A percentile compares a stretch with the other conserved stretches of the same genome.
Conservation (phyloP, 2,797 vertebrate genomes). For the Sebastiscus tertius region DNA sequence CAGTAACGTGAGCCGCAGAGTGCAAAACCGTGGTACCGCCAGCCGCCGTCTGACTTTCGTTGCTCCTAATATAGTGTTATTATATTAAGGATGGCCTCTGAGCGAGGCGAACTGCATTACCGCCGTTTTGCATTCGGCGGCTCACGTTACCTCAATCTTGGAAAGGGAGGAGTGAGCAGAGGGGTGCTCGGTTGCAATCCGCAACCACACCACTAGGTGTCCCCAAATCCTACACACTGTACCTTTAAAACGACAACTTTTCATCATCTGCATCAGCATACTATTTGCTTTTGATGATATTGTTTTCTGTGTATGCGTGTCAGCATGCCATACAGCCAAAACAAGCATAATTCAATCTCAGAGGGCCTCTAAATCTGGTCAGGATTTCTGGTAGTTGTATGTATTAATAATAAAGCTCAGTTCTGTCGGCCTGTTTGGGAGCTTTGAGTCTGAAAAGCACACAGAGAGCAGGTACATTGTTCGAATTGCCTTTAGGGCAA, state of each 20-base stretch:
- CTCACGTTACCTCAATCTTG: too few species aligned
- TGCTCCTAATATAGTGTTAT: too few species aligned
- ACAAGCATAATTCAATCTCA: constrained; percentile 26
- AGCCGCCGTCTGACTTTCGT: too few species aligned
- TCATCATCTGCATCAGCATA: background rate
- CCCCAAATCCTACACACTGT: too few species aligned
- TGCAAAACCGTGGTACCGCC: too few species aligned
- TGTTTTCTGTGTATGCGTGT: background rate
- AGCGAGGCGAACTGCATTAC: too few species aligned
- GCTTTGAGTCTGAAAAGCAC: constrained; percentile 45
- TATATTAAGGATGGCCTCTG: too few species aligned
- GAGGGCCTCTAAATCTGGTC: constrained; percentile 15
- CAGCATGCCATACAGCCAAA: background rate
- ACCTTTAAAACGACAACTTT: background rate
- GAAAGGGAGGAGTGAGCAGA: too few species aligned
- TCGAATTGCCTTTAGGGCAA: constrained; percentile 53
- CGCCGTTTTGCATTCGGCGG: too few species aligned
- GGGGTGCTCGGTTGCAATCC: too few species aligned
- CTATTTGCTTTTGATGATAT: background rate
- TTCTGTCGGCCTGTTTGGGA: constrained; percentile 26
- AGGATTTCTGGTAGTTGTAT: constrained; percentile 18
- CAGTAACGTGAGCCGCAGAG: too few species aligned
- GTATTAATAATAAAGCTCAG: constrained; percentile 39
- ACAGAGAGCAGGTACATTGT: constrained; percentile 46
- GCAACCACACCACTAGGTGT: too few species aligned